Percentiles rank a stretch among this genome's conserved stretches.
phyloP scores from a whole-genome alignment of 2,888 invertebrate species.

The Tolmerus cingulatus region DNA sequence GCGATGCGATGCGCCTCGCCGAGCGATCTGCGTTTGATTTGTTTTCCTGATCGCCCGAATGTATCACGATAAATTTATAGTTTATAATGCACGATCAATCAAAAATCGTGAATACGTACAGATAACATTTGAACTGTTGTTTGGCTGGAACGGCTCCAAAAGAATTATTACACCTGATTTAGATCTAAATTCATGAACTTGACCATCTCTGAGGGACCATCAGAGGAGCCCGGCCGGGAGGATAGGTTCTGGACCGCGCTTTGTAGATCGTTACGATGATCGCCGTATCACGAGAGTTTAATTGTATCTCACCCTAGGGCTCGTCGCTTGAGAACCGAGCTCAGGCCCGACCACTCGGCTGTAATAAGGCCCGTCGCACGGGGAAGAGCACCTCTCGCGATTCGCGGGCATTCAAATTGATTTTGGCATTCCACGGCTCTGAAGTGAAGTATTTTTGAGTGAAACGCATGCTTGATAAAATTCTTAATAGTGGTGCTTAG shows the following conservation, averaged over 20 bases:
- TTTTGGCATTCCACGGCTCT: conserved; percentile 24
- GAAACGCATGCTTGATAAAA: background rate
- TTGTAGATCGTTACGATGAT: conserved; percentile 55
- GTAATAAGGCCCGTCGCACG: conserved; percentile 16
- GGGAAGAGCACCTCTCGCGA: background rate
- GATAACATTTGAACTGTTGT: conserved; percentile 31
- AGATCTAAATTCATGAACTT: conserved; percentile 57
- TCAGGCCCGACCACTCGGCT: background rate
- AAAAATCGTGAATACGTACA: conserved; percentile 58
- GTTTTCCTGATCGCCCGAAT: conserved; percentile 63
- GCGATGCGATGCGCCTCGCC: background rate
- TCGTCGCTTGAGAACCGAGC: conserved; percentile 46
- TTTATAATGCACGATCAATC: conserved; percentile 65
- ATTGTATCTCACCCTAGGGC: conserved; percentile 63
- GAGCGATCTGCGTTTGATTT: conserved; percentile 29
- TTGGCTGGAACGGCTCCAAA: conserved; percentile 52
- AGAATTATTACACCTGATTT: conserved; percentile 65
- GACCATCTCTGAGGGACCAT: conserved; percentile 44
- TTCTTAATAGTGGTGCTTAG: background rate
- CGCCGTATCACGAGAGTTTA: conserved; percentile 64
- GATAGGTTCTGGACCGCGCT: background rate
- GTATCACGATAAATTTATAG: conserved; percentile 65
- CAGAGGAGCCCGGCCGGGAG: background rate
- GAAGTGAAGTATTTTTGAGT: background rate
- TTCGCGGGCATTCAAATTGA: conserved; percentile 26